Conservation (phyloP, 2,888 invertebrate genomes). For the Drosophila paracracens region DNA sequence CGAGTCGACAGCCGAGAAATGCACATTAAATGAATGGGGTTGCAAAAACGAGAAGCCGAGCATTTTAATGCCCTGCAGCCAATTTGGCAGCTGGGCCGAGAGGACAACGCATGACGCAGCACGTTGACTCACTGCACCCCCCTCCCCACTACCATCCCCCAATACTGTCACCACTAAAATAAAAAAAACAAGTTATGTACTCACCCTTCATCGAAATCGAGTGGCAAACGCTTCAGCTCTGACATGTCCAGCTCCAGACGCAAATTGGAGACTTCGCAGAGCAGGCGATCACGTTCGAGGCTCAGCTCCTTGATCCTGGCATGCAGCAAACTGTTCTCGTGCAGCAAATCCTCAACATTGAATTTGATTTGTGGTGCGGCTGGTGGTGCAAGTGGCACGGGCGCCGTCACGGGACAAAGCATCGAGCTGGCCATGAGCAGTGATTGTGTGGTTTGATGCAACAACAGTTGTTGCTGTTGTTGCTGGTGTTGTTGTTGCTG, state of each 20-base stretch:
- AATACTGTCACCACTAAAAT: neutral
- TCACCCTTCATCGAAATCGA: constrained; percentile 82
- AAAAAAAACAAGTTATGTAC: constrained; percentile 47
- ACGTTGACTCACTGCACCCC: constrained; percentile 55
- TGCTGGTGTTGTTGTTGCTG: constrained; percentile 53
- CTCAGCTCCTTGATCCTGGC: constrained; percentile 83
- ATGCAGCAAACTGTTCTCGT: constrained; percentile 82
- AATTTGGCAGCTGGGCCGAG: constrained; percentile 52
- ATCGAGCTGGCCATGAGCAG: constrained; percentile 83
- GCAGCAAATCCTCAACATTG: constrained; percentile 82
- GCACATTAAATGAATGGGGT: constrained; percentile 63
- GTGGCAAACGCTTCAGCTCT: constrained; percentile 83
- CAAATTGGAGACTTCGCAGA: constrained; percentile 84
- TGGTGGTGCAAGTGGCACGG: constrained; percentile 19
- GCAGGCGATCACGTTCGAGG: constrained; percentile 83
- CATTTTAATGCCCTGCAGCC: constrained; percentile 52
- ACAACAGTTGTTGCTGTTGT: constrained; percentile 60
- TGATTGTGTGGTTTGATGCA: constrained; percentile 83
- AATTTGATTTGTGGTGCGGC: constrained; percentile 38
- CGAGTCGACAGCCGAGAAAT: constrained; percentile 10
- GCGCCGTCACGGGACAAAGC: constrained; percentile 51
- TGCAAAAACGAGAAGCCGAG: constrained; percentile 68
- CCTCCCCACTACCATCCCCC: neutral
- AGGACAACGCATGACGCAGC: constrained; percentile 58
- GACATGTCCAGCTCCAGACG: constrained; percentile 85